A percentile compares a stretch with the other conserved stretches of the same genome.
Evolutionary conservation across 2,888 invertebrate genomes (phyloP).

Genomic region (Molorchus minor): DNA sequence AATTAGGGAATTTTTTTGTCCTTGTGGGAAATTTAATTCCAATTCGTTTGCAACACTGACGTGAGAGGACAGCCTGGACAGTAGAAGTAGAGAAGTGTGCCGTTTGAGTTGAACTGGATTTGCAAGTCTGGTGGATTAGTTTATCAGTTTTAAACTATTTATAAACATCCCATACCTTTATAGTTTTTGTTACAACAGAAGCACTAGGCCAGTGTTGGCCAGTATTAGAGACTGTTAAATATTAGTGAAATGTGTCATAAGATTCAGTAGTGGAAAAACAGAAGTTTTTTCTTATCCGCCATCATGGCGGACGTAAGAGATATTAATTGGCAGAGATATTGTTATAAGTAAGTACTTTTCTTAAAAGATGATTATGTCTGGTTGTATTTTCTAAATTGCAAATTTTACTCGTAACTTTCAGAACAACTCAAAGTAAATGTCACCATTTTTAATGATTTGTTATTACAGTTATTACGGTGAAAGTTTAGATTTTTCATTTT

Average conservation of each 20-base stretch:
- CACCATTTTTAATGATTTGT: no score
- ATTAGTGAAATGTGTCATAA: slow-evolving; percentile 19
- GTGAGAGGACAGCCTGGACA: no score
- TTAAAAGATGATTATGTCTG: not conserved
- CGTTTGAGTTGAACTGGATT: slow-evolving; percentile 13
- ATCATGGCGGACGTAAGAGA: slow-evolving; percentile 40
- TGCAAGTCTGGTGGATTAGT: slow-evolving; percentile 14
- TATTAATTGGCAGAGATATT: slow-evolving; percentile 30
- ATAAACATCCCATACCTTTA: slow-evolving; percentile 1
- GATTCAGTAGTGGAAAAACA: slow-evolving; percentile 16
- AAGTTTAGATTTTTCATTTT: no score
- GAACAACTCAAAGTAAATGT: no score
- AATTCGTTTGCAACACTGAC: no score
- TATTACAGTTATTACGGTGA: no score
- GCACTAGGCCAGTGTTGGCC: not conserved
- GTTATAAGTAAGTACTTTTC: slow-evolving; percentile 37
- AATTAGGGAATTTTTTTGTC: no score
- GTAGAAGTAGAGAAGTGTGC: slow-evolving; percentile 5
- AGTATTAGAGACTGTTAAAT: not conserved
- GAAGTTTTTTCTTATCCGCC: slow-evolving; percentile 32
- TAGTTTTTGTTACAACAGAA: not conserved
- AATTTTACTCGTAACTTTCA: no score
- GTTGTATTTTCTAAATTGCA: no score
- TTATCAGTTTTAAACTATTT: slow-evolving; percentile 13
- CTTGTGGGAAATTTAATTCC: no score